These are phyloP conservation scores for Polietes domitor DNA, from an alignment of 2,888 invertebrate genomes.

Conservation along the genomic window DNA sequence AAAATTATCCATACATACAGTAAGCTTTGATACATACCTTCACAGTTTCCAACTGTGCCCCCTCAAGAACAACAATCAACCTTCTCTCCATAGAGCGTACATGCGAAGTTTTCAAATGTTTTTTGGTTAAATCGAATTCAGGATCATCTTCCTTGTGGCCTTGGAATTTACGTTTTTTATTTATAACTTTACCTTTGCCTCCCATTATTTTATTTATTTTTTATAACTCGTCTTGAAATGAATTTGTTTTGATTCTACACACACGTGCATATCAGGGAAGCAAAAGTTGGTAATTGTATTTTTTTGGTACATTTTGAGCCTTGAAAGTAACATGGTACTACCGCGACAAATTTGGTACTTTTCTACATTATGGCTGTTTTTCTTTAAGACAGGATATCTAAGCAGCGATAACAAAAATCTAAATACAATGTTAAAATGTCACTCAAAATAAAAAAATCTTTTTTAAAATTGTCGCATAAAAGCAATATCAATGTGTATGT, in stretches of 20 bases:
- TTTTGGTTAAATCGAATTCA: conserved; percentile 90
- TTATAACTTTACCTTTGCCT: conserved; percentile 76
- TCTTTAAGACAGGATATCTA: no score
- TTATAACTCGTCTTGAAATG: neutral
- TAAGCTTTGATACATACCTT: conserved; percentile 85
- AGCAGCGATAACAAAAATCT: no score
- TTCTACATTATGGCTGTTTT: no score
- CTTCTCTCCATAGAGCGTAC: conserved; percentile 93
- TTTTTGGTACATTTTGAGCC: no score
- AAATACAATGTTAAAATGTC: no score
- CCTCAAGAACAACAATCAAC: conserved; percentile 94
- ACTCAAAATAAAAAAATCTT: no score
- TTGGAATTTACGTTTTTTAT: conserved; percentile 77
- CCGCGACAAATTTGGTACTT: no score
- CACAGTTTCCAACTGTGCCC: conserved; percentile 96
- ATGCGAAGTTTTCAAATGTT: conserved; percentile 89
- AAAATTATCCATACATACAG: neutral
- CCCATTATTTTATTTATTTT: conserved; percentile 73
- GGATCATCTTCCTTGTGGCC: conserved; percentile 83
- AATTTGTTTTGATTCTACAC: conserved; percentile 36
- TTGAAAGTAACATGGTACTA: no score
- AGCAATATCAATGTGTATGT: no score
- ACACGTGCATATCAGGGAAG: conserved; percentile 8
- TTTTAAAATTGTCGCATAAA: no score
- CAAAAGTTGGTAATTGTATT: no score